A percentile compares a stretch with the other conserved stretches of the same genome.
These are phyloP conservation scores for Bombus confusus DNA, from an alignment of 1,140 invertebrate genomes.

Conservation along the genomic window DNA sequence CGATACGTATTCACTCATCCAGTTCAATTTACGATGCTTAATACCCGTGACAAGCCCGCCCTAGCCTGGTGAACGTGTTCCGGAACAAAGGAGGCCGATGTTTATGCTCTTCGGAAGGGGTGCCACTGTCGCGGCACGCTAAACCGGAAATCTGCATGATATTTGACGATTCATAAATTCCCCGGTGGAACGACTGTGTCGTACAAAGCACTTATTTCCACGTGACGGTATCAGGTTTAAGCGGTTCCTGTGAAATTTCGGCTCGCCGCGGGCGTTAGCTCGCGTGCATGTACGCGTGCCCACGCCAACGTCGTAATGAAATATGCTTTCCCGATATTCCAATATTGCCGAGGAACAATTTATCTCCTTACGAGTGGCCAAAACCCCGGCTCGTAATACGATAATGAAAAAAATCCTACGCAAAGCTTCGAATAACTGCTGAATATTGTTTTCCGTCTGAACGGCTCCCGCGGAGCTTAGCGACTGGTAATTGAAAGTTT, in stretches of 20 bases:
- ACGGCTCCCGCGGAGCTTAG: conserved; percentile 17
- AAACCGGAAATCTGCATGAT: conserved; percentile 58
- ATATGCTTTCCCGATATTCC: conserved; percentile 78
- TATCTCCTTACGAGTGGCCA: conserved; percentile 69
- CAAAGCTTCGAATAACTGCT: conserved; percentile 48
- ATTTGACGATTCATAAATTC: conserved; percentile 67
- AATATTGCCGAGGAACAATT: conserved; percentile 74
- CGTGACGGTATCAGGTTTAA: conserved; percentile 63
- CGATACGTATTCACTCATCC: background rate
- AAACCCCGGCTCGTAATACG: conserved; percentile 51
- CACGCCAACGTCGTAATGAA: conserved; percentile 67
- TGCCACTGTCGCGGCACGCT: background rate
- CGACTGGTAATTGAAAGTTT: conserved; percentile 43
- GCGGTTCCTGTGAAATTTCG: conserved; percentile 61
- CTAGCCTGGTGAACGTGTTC: background rate
- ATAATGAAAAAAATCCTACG: conserved; percentile 70
- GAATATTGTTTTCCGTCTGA: conserved; percentile 55
- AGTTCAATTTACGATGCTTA: background rate
- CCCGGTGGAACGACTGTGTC: conserved; percentile 46
- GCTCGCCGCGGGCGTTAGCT: background rate
- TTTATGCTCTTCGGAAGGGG: background rate
- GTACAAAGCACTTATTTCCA: conserved; percentile 64
- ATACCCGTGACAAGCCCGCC: background rate
- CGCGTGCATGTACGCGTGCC: conserved; percentile 38
- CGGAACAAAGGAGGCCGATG: background rate